These are phyloP conservation scores for Hypomecis punctinalis DNA, from an alignment of 2,888 invertebrate species.

Conservation along the genomic window DNA sequence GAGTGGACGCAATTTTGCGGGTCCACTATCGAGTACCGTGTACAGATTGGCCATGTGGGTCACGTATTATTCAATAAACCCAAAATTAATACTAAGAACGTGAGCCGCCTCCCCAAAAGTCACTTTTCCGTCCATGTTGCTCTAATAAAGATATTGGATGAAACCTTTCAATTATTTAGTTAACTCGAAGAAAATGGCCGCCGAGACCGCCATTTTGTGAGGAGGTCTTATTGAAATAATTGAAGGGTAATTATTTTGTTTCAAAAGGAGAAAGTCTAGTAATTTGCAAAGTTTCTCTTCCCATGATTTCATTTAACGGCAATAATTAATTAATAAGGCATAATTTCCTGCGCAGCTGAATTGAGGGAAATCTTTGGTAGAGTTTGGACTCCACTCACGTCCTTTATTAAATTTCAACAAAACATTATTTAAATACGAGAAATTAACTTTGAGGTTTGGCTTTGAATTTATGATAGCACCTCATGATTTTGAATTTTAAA, in stretches of 20 bases:
- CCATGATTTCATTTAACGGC: conserved; percentile 59
- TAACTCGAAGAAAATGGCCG: conserved; percentile 45
- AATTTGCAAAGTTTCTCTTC: conserved; percentile 39
- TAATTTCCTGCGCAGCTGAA: conserved; percentile 60
- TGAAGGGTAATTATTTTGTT: conserved; percentile 55
- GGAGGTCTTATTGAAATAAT: conserved; percentile 42
- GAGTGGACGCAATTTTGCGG: conserved; percentile 66
- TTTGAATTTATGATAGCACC: conserved; percentile 42
- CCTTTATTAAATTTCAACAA: conserved; percentile 67
- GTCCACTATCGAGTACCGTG: conserved; percentile 58
- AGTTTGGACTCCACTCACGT: conserved; percentile 59
- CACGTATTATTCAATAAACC: conserved; percentile 82
- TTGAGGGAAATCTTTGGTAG: conserved; percentile 53
- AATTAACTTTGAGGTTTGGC: conserved; percentile 55
- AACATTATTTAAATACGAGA: conserved; percentile 67
- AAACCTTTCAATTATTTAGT: conserved; percentile 53
- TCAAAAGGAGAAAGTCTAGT: conserved; percentile 47
- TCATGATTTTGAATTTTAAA: conserved; percentile 26
- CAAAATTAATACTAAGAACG: conserved; percentile 78
- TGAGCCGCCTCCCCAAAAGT: conserved; percentile 62
- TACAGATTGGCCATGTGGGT: conserved; percentile 66
- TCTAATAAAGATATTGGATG: conserved; percentile 63
- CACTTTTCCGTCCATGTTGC: conserved; percentile 63
- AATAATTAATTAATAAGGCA: conserved; percentile 69
- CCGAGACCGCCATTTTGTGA: conserved; percentile 42